Percentiles rank a stretch among this genome's conserved stretches.
phyloP scores from a whole-genome alignment of 2,113 vertebrate species.

The Zootoca vivipara region DNA sequence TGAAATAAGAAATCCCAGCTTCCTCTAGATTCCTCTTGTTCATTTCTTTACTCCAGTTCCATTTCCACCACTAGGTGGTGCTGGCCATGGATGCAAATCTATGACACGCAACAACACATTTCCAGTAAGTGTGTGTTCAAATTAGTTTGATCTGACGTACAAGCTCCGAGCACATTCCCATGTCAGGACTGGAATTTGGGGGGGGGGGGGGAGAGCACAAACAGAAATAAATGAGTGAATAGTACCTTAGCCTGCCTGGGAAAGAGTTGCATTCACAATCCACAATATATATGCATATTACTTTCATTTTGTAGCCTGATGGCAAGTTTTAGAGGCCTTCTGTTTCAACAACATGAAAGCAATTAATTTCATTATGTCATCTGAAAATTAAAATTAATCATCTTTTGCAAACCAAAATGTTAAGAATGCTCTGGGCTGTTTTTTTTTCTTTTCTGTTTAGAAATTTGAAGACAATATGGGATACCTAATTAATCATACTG shows the following conservation, averaged over 20 bases:
- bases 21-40: too few relatives aligned
- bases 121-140: too few relatives aligned
- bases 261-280: neutral
- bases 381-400: constrained; percentile 68
- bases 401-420: constrained; percentile 48
- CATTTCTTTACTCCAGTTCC: too few relatives aligned
- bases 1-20: too few relatives aligned
- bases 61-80: too few relatives aligned
- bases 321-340: constrained; percentile 44
- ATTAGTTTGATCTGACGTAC: too few relatives aligned
- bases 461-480: constrained; percentile 41
- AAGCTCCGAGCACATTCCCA: too few relatives aligned
- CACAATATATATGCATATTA: neutral
- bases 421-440: constrained; percentile 54
- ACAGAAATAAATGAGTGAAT: neutral
- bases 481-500: constrained; percentile 59
- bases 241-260: neutral
- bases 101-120: too few relatives aligned
- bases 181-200: too few relatives aligned
- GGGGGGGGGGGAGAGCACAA: neutral
- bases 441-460: neutral
- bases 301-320: constrained; percentile 26
- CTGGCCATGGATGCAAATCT: too few relatives aligned
- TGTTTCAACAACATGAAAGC: constrained; percentile 66
- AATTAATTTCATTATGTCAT: constrained; percentile 61